Percentiles rank a stretch among this genome's conserved stretches.
Conservation (phyloP, 2,888 invertebrate species). For the Synergus japonicus region DNA sequence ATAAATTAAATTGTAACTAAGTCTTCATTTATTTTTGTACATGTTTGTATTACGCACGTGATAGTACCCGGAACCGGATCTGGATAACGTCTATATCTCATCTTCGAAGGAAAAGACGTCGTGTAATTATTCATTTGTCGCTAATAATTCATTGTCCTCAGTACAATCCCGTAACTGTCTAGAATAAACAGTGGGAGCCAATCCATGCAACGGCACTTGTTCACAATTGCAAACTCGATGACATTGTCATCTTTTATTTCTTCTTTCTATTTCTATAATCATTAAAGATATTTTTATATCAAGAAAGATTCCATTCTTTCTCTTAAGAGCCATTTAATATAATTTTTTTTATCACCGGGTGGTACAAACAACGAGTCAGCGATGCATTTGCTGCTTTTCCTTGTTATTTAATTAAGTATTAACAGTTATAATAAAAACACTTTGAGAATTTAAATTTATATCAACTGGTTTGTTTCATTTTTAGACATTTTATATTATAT, state of each 20-base stretch:
- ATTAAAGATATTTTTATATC: background rate
- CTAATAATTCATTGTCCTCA: constrained; percentile 40
- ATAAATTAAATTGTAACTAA: background rate
- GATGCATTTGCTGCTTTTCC: background rate
- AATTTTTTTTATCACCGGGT: background rate
- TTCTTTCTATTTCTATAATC: background rate
- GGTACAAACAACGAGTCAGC: background rate
- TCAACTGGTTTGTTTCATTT: background rate
- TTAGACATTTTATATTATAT: no score
- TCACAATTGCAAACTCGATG: background rate
- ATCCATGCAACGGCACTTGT: constrained; percentile 2
- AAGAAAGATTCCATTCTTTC: background rate
- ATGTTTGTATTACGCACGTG: constrained; percentile 1
- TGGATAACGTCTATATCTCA: constrained; percentile 50
- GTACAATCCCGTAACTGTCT: constrained; percentile 30
- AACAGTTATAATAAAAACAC: background rate
- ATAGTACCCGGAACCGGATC: constrained; percentile 62
- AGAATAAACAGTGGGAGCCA: background rate
- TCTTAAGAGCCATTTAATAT: background rate
- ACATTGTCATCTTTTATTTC: background rate
- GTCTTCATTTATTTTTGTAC: background rate
- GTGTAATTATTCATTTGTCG: constrained; percentile 52
- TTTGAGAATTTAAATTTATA: background rate
- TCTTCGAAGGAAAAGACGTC: constrained; percentile 52
- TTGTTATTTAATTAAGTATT: background rate